Base-by-base conservation (phyloP, 2,888 invertebrate species). In the Operophtera brumata region DNA sequence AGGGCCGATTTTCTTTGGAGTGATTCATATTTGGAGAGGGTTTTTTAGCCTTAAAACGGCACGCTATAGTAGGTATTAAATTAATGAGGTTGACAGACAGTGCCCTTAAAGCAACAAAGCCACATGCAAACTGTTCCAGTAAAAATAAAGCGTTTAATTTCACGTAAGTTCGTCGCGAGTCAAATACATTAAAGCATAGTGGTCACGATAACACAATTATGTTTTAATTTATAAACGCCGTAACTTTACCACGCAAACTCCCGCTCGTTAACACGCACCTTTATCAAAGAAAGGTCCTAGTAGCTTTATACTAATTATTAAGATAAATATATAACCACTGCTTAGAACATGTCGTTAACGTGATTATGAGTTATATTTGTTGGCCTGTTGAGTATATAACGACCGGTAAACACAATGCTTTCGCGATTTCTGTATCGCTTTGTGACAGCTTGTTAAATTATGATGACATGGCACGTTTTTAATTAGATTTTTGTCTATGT, bases 191-290 rank as follows among this genome's bases (percentile, higher is more conserved):
- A 86, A 83, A 80, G 80, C 82, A 80, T 80, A 80, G 80, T 65
- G 85, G 86, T 87, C 88, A 88, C 89, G 89, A 89, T 88, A 90
- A 85, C 80, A 86, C 89, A 89, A 90, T 90, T 90, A 90, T 82
- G 83, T 86, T 88, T 86, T 89, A 90, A 90, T 90, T 90, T 90
- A 90, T 90, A 89, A 85, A 74, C 84, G 77, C 77, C 75, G 68
- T 66, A 72, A 75, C 73, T 76, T 74, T 77, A 82, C 81, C 89
- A 89, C 89, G 89, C 89, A 73, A 89, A 57, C 67, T 65, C 67
- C 59, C 62, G 65, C 66, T 59, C 69, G 80, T 78, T 78, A 80
- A 83, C 85, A 86, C 84, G 86, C 82, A 83, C 80, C 82, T 75
- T 85, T 87, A 86, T 86, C 86, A 84, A 82, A 82, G 80, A 80